Evolutionary conservation across 2,113 vertebrate species (phyloP).

Genomic region (Eupsittula cactorum): DNA sequence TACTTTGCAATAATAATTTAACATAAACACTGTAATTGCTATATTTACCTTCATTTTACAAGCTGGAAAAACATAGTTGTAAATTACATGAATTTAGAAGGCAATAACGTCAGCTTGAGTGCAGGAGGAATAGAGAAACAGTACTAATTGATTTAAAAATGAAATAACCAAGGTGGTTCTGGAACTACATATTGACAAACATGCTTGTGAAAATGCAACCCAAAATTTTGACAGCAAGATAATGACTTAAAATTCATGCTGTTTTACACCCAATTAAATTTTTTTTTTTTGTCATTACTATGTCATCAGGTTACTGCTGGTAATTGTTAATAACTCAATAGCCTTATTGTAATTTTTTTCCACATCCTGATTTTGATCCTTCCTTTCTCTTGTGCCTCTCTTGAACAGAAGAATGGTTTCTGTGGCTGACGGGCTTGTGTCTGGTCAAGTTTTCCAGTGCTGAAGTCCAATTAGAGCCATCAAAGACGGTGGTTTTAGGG

Average conservation of each 20-base stretch:
- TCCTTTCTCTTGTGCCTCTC: not conserved
- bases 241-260: not conserved
- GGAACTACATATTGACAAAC: not conserved
- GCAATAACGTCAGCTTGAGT: not conserved
- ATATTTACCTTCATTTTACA: slow-evolving; percentile 41
- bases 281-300: not conserved
- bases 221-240: not conserved
- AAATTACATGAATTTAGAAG: slow-evolving; percentile 19
- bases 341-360: not conserved
- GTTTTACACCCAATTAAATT: not conserved
- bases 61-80: not conserved
- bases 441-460: not conserved
- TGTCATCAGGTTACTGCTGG: not conserved
- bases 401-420: not conserved
- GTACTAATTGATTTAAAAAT: not conserved
- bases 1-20: slow-evolving; percentile 36
- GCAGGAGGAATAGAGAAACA: not conserved
- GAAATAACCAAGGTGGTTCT: not conserved
- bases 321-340: not conserved
- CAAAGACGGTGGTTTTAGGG: not conserved
- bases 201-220: not conserved
- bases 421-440: not conserved
- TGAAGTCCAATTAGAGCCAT: not conserved
- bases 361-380: not conserved
- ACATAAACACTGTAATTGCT: slow-evolving; percentile 16